Percentiles rank a stretch among this genome's conserved stretches.
phyloP scores from a whole-genome alignment of 2,113 vertebrate species.

The Cricetomys ansorgei region DNA sequence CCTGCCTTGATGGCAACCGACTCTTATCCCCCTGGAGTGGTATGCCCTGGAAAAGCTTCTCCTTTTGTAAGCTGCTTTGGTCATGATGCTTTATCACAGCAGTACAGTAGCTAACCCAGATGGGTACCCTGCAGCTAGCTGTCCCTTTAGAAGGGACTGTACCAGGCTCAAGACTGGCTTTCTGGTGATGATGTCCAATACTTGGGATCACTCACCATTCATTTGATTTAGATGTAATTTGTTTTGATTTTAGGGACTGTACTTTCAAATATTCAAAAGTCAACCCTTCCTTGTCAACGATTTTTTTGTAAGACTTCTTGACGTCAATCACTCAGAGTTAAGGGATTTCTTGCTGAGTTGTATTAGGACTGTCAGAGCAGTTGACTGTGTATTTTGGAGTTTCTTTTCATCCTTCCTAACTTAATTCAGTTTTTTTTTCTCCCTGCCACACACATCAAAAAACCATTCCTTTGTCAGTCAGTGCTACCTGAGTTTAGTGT shows the following conservation, averaged over 20 bases:
- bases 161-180: constrained; percentile 52
- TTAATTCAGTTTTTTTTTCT: constrained; percentile 24
- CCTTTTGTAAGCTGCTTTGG: background rate
- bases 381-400: background rate
- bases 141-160: constrained; percentile 26
- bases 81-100: background rate
- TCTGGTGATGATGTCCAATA: constrained; percentile 65
- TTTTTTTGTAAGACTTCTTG: constrained; percentile 35
- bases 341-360: background rate
- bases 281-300: background rate
- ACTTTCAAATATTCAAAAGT: constrained; percentile 42
- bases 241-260: constrained; percentile 51
- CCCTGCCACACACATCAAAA: background rate
- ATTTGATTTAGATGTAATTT: constrained; percentile 65
- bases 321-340: constrained; percentile 7
- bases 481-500: background rate
- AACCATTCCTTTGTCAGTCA: background rate
- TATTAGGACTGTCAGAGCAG: background rate
- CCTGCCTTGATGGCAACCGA: background rate
- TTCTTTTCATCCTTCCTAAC: constrained; percentile 14
- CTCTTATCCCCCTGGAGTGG: background rate
- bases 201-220: constrained; percentile 54
- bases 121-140: constrained; percentile 66
- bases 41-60: background rate
- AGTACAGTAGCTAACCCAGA: background rate